These are phyloP conservation scores for Neelides folsomi DNA, from an alignment of 2,888 invertebrate genomes.

Conservation along the genomic window DNA sequence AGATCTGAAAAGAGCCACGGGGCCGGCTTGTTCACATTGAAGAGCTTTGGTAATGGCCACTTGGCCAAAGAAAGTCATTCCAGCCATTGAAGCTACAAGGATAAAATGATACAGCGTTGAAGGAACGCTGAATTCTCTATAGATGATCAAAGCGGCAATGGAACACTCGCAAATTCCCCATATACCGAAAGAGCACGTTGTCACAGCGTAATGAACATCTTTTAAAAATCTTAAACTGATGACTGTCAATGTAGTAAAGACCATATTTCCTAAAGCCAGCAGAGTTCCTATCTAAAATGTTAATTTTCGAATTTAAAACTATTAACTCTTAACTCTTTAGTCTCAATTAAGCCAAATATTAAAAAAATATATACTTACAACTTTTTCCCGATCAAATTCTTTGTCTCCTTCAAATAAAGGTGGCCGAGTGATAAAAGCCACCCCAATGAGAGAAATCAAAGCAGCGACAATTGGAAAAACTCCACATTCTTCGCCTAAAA, in stretches of 20 bases:
- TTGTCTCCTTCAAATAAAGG: slow-evolving; percentile 17
- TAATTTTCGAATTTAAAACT: not conserved
- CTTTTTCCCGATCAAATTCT: slow-evolving; percentile 10
- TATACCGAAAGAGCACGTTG: slow-evolving; percentile 17
- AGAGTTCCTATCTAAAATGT: slow-evolving; percentile 18
- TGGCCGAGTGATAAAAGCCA: slow-evolving; percentile 14
- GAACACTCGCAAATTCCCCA: slow-evolving; percentile 13
- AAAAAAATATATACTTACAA: slow-evolving; percentile 10
- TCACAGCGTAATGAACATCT: slow-evolving; percentile 18
- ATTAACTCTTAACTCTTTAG: too few relatives aligned
- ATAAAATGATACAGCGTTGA: slow-evolving; percentile 4
- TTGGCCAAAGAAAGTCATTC: slow-evolving; percentile 12
- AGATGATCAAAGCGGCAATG: slow-evolving; percentile 7
- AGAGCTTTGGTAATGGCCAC: slow-evolving; percentile 17
- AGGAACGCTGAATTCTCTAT: slow-evolving; percentile 10
- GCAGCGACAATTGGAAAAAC: slow-evolving; percentile 14
- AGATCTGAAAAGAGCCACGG: slow-evolving; percentile 16
- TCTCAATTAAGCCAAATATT: not conserved
- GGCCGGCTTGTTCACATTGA: slow-evolving; percentile 21
- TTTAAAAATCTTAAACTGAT: slow-evolving; percentile 20
- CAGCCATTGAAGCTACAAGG: slow-evolving; percentile 9
- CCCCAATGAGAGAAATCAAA: slow-evolving; percentile 10
- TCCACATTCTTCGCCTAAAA: slow-evolving; percentile 21
- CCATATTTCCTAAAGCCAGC: slow-evolving; percentile 14
- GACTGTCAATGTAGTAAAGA: slow-evolving; percentile 14